phyloP scores from a whole-genome alignment of 2,113 vertebrate species.

The Okapia johnstoni region DNA sequence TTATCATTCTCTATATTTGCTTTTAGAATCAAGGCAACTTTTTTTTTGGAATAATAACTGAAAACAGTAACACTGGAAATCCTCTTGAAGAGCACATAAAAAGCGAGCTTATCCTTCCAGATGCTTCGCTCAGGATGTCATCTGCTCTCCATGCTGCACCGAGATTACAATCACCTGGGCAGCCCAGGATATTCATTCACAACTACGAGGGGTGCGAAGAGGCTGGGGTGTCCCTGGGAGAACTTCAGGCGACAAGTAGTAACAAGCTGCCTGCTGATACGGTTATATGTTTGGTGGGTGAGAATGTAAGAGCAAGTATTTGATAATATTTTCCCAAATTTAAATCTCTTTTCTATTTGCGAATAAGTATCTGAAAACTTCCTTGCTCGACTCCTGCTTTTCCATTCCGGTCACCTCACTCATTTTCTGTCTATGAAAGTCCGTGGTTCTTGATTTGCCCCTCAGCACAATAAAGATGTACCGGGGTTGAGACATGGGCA shows the following conservation, averaged over 20 bases:
- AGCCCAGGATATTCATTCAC: accelerated
- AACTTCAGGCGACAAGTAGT: not conserved
- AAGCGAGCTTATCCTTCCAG: not conserved
- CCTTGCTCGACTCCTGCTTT: not conserved
- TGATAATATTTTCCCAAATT: not conserved
- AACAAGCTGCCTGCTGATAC: not conserved
- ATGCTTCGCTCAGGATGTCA: not conserved
- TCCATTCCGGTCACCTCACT: not conserved
- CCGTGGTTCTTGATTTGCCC: not conserved
- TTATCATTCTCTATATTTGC: not conserved
- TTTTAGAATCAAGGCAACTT: not conserved
- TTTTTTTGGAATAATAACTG: not conserved
- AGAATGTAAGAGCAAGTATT: not conserved
- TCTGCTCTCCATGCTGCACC: not conserved
- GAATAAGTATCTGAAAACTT: not conserved
- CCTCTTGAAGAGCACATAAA: not conserved
- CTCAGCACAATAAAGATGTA: too few species aligned
- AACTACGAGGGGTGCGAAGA: accelerated
- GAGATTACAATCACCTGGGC: not conserved
- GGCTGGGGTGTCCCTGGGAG: not conserved
- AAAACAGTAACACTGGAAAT: not conserved
- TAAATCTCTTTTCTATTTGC: not conserved
- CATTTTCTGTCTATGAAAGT: accelerated
- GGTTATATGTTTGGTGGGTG: not conserved
- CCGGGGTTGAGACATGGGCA: accelerated